These are phyloP conservation scores for Drosophila punjabiensis DNA, from an alignment of 1,140 invertebrate genomes.

Conservation along the genomic window DNA sequence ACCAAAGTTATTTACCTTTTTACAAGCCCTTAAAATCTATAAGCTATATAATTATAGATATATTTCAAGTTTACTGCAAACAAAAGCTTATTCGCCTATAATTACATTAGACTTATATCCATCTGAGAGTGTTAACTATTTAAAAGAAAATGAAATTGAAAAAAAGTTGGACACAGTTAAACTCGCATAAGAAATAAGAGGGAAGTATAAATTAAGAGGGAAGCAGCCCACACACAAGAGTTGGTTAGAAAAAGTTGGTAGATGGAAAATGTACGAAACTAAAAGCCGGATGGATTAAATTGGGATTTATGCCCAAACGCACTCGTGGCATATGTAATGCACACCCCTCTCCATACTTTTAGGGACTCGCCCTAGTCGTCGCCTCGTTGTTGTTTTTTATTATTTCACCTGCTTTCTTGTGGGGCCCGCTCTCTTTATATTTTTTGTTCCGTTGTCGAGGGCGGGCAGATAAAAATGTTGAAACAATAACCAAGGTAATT, in stretches of 20 bases:
- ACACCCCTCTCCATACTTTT: slow-evolving; percentile 1
- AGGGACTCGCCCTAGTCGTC: background rate
- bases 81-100: background rate
- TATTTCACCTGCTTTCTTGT: slow-evolving; percentile 31
- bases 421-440: background rate
- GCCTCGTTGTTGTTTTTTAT: background rate
- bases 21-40: too few species aligned
- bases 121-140: background rate
- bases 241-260: background rate
- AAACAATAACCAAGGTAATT: slow-evolving; percentile 78
- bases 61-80: background rate
- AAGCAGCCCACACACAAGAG: background rate
- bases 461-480: slow-evolving; percentile 72
- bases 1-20: background rate
- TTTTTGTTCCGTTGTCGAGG: slow-evolving; percentile 27
- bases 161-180: background rate
- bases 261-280: slow-evolving; percentile 48
- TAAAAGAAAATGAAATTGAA: background rate
- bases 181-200: background rate
- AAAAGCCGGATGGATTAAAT: slow-evolving; percentile 76
- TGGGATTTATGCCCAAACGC: slow-evolving; percentile 77
- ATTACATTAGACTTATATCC: background rate
- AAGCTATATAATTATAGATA: background rate
- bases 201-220: background rate
- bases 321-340: slow-evolving; percentile 60